Base-by-base conservation (phyloP, 2,888 invertebrate species). In the Gandaritis pyraliata region DNA sequence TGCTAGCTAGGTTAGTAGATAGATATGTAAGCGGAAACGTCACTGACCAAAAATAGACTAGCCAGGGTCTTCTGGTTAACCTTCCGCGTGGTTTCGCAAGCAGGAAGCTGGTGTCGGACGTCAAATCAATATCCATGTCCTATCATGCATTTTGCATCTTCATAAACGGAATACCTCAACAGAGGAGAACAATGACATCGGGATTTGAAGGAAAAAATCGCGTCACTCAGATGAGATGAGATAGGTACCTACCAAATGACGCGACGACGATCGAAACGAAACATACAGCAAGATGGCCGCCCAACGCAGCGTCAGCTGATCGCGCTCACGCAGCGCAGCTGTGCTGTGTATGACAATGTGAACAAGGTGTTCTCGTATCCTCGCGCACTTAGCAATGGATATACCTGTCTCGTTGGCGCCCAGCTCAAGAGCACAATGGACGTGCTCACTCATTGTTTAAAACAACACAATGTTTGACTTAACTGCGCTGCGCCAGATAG, bases 271-370 rank as follows among this genome's bases (percentile, higher is more conserved):
- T 82, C 77, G 78, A 80, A 61, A 75, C 85, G 33, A 33, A 33
- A 85, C 87, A 83, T 85, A 86, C 80, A 76, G 83, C 86, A 92
- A 92, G 87, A 92, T 92, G 91, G 91, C 91, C 79, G 89, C 66
- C 51, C 47, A 62, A 80, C 84, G 80, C 78, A 71, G 74, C 86
- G 88, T 90, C 92, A 92, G 92, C 92, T 92, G 92, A 91, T 91
- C 78, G 88, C 85, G 86, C 89, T 82, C 85, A 87, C 88, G 83
- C 87, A 85, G 77, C 83, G 85, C 88, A 88, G 86, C 86, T 88
- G 86, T 83, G 76, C 69, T 65, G 69, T 69, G 65, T 68, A 72
- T 65, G 67, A 68, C 68, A 72, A 66, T 57, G 55, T 58, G 54
- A 47, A 51, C 59, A 43, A 53, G 48, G 60, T 53, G 57, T 74